phyloP scores from a whole-genome alignment of 23 tunicate genomes.

The Ascidia mentula region DNA sequence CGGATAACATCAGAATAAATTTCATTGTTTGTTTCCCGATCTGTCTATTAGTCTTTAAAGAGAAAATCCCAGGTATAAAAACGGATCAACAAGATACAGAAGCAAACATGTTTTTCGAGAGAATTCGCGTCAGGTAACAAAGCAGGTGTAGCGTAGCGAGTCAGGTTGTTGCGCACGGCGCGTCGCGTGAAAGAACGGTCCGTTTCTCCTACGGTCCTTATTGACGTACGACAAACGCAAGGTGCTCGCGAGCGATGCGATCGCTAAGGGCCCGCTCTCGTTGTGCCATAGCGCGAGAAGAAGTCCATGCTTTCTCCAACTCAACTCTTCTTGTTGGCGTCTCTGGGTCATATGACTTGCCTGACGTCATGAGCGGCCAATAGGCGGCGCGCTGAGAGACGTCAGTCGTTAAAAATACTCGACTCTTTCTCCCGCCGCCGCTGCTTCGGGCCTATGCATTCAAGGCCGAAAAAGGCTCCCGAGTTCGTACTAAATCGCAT shows the following conservation, averaged over 20 bases:
- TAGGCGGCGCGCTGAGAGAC: slow-evolving; percentile 26
- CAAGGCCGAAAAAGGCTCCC: slow-evolving; percentile 20
- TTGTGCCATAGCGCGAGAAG: not conserved
- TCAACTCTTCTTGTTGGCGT: not conserved
- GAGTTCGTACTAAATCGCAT: slow-evolving; percentile 3
- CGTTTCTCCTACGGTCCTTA: not conserved
- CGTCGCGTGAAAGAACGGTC: not conserved
- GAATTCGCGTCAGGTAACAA: too few species aligned
- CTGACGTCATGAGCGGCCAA: slow-evolving; percentile 68
- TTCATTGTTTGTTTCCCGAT: too few species aligned
- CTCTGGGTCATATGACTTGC: slow-evolving; percentile 12
- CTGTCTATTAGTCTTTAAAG: too few species aligned
- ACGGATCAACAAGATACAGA: too few species aligned
- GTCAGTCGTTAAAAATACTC: slow-evolving; percentile 44
- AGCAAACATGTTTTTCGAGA: too few species aligned
- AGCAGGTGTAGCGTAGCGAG: not conserved
- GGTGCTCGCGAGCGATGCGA: slow-evolving; percentile 2
- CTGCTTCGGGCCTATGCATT: too few species aligned
- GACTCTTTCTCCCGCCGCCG: slow-evolving; percentile 9
- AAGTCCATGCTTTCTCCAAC: not conserved
- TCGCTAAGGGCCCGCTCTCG: not conserved
- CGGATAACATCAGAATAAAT: too few species aligned
- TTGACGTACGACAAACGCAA: not conserved
- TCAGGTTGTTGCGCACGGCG: not conserved
- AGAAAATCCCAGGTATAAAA: too few species aligned